phyloP scores from a whole-genome alignment of 2,888 invertebrate species.

The Sminthurides aquaticus region DNA sequence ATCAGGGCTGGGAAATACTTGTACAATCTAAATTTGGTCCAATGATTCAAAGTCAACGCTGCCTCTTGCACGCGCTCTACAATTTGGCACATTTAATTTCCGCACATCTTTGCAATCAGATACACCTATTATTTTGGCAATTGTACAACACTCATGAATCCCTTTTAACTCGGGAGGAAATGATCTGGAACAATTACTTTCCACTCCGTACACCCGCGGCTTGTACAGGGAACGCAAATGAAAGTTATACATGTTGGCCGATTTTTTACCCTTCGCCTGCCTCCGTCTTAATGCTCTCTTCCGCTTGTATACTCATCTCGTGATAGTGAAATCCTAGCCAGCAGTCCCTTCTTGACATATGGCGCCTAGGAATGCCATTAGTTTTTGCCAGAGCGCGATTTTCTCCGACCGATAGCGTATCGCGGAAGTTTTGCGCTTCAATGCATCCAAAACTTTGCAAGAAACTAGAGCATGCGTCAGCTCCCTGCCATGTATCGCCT shows the following conservation, averaged over 20 bases:
- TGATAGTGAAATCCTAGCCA: slow-evolving; percentile 2
- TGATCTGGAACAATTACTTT: not conserved
- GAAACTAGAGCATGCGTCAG: not conserved
- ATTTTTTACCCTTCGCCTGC: not conserved
- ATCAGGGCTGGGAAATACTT: not conserved
- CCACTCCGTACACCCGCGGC: not conserved
- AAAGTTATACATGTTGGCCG: too few species aligned
- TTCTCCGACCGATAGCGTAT: not conserved
- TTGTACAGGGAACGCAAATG: not conserved
- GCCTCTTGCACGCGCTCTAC: not conserved
- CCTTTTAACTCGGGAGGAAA: not conserved
- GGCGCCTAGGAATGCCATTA: not conserved
- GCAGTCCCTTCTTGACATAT: not conserved
- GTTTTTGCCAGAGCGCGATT: not conserved
- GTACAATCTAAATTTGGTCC: not conserved
- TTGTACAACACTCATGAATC: not conserved
- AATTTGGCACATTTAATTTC: not conserved
- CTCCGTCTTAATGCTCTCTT: not conserved
- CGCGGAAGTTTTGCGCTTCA: not conserved
- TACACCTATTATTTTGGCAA: not conserved
- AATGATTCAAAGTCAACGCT: not conserved
- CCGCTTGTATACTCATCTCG: not conserved
- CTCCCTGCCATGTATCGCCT: not conserved
- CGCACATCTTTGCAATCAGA: not conserved
- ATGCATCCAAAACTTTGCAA: not conserved